A percentile compares a stretch with the other conserved stretches of the same genome.
phyloP scores from a whole-genome alignment of 2,113 vertebrate genomes.

The Potamarius usumacintae region DNA sequence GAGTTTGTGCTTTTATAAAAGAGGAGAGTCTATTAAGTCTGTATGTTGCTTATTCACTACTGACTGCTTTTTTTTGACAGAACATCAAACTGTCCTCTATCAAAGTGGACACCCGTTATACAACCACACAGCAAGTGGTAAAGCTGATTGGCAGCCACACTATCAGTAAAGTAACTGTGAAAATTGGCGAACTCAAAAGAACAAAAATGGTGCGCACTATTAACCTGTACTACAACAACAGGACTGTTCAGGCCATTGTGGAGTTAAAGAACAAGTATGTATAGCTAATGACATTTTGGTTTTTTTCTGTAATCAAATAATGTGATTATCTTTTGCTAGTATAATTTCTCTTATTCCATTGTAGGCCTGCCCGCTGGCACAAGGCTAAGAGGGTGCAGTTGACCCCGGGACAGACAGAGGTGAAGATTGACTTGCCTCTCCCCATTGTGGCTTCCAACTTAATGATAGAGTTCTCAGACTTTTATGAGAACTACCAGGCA shows the following conservation, averaged over 20 bases:
- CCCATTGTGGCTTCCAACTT: constrained; percentile 97
- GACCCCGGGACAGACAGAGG: constrained; percentile 94
- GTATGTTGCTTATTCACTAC: constrained; percentile 5
- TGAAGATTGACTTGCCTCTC: constrained; percentile 94
- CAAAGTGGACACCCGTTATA: constrained; percentile 97
- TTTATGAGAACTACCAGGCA: constrained; percentile 98
- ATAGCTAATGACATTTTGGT: not conserved
- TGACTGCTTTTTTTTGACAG: constrained; percentile 65
- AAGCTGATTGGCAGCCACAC: constrained; percentile 98
- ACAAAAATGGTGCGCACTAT: constrained; percentile 99
- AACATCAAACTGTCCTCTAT: constrained; percentile 99
- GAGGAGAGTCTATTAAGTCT: not conserved
- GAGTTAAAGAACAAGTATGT: constrained; percentile 97
- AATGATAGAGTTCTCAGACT: constrained; percentile 98
- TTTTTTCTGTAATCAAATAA: not conserved
- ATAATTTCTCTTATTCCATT: not conserved
- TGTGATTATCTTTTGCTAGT: not conserved
- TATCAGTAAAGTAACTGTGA: constrained; percentile 98
- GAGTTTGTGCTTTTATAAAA: not conserved
- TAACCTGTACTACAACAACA: constrained; percentile 98
- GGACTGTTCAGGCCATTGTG: constrained; percentile 96
- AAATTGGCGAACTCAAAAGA: constrained; percentile 95
- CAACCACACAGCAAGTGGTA: constrained; percentile 98
- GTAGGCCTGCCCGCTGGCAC: constrained; percentile 95
- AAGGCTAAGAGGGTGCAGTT: constrained; percentile 97